Evolutionary conservation across 2,113 vertebrate species (phyloP).

Genomic region (Megaceryle maxima): DNA sequence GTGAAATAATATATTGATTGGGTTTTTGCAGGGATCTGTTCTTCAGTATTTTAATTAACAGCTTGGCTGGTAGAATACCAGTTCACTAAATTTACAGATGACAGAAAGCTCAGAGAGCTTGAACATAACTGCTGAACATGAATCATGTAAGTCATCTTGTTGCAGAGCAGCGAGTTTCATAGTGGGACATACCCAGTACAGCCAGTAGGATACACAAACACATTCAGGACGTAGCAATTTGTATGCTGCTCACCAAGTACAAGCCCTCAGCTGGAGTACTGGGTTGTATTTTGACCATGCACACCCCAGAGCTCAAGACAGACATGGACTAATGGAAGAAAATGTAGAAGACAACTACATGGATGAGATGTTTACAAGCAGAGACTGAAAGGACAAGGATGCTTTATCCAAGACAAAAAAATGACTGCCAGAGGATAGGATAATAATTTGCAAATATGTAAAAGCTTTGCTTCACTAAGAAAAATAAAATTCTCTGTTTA

Average conservation of each 20-base stretch:
- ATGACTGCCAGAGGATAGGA: not conserved
- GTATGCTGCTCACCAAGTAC: not conserved
- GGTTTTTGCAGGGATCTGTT: not conserved
- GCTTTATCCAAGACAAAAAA: not conserved
- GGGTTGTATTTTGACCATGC: not conserved
- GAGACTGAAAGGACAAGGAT: not conserved
- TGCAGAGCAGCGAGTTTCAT: not conserved
- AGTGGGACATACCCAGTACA: not conserved
- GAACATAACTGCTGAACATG: not conserved
- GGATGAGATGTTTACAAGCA: not conserved
- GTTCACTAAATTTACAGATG: not conserved
- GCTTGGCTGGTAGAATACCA: not conserved
- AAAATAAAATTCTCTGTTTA: not conserved
- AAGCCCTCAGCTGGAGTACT: not conserved
- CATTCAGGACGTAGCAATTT: rapidly evolving
- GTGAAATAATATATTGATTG: not conserved
- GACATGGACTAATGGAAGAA: not conserved
- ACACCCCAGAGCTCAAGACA: not conserved
- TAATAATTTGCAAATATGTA: not conserved
- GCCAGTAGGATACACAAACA: not conserved
- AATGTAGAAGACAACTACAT: not conserved
- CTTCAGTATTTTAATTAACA: constrained; percentile 44
- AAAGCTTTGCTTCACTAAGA: not conserved
- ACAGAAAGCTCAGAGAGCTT: not conserved
- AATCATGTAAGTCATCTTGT: not conserved